Evolutionary conservation across 2,113 vertebrate species (phyloP).

Genomic region (Microcebus ravelobensis): DNA sequence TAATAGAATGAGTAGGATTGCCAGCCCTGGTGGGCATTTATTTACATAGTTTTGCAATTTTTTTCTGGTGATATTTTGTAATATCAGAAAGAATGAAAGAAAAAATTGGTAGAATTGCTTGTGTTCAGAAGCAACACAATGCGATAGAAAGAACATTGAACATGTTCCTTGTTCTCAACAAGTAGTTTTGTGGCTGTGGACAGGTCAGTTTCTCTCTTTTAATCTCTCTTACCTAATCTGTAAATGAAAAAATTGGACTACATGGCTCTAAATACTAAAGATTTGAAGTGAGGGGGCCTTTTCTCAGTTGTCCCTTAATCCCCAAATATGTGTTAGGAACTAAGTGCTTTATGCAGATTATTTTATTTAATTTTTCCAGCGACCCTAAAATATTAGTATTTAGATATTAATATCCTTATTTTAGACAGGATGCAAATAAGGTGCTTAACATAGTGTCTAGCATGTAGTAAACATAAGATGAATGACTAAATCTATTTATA

Average conservation of each 20-base stretch:
- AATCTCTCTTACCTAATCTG: neutral
- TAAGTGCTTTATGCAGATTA: neutral
- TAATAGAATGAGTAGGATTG: neutral
- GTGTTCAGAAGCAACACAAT: neutral
- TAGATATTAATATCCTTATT: neutral
- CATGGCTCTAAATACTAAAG: neutral
- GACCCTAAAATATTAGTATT: neutral
- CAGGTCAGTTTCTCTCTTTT: neutral
- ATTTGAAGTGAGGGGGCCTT: neutral
- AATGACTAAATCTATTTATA: neutral
- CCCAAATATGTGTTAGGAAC: neutral
- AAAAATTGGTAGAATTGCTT: neutral
- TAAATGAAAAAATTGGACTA: neutral
- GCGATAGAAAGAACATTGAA: neutral
- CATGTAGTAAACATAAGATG: neutral
- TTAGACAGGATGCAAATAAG: neutral
- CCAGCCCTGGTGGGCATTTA: neutral
- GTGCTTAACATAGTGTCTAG: neutral
- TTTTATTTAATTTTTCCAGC: neutral
- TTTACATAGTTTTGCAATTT: neutral
- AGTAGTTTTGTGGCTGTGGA: neutral
- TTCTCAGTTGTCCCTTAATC: neutral
- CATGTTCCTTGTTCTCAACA: neutral
- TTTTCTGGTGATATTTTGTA: neutral
- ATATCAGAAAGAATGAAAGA: neutral